A percentile compares a stretch with the other conserved stretches of the same genome.
Evolutionary conservation across 1,140 invertebrate species (phyloP).

Genomic region (Sycophila sp.): DNA sequence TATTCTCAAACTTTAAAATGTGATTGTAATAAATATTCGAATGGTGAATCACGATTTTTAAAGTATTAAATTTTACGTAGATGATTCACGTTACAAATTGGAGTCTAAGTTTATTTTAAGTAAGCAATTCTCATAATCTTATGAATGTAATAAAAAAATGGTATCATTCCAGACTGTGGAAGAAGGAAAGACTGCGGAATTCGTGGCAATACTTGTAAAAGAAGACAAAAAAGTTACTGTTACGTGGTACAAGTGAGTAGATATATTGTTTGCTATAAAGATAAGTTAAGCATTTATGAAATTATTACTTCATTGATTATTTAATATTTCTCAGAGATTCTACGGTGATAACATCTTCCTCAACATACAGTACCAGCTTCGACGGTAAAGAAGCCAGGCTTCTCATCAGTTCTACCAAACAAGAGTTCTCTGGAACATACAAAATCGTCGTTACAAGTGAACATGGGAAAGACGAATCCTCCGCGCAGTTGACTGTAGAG

Average conservation of each 20-base stretch:
- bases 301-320: too few relatives aligned
- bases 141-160: too few relatives aligned
- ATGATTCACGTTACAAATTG: too few relatives aligned
- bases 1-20: too few relatives aligned
- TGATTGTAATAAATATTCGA: too few relatives aligned
- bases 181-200: constrained; percentile 83
- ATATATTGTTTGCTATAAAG: neutral
- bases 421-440: constrained; percentile 79
- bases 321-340: constrained; percentile 69
- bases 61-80: too few relatives aligned
- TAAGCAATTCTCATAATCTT: too few relatives aligned
- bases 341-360: constrained; percentile 76
- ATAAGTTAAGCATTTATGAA: neutral
- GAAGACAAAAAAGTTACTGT: constrained; percentile 81
- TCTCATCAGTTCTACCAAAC: constrained; percentile 75
- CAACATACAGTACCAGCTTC: constrained; percentile 77
- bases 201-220: constrained; percentile 77
- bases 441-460: constrained; percentile 85
- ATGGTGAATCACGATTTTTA: too few relatives aligned
- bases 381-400: constrained; percentile 84
- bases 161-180: constrained; percentile 69
- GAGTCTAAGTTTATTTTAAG: too few relatives aligned
- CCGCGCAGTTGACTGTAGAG: constrained; percentile 78
- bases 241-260: constrained; percentile 82
- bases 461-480: constrained; percentile 83